Percentiles rank a stretch among this genome's conserved stretches.
phyloP scores from a whole-genome alignment of 2,888 invertebrate species.

The Ptychoptera albimana region DNA sequence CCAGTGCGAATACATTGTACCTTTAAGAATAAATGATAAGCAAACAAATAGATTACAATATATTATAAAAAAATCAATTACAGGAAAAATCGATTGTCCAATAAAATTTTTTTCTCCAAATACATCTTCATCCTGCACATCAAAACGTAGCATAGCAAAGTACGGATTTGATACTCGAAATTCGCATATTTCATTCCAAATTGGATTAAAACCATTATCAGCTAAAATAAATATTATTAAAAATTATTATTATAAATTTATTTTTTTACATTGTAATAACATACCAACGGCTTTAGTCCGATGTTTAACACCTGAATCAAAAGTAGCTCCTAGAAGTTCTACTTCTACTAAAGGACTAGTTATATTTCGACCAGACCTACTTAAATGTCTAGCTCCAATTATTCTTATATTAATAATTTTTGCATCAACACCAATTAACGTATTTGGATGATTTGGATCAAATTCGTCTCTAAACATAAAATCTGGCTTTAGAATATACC shows the following conservation, averaged over 20 bases:
- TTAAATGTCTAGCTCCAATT: constrained; percentile 79
- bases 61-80: constrained; percentile 27
- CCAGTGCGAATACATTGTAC: constrained; percentile 64
- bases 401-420: constrained; percentile 55
- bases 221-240: constrained; percentile 33
- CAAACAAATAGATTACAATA: too few species aligned
- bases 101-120: constrained; percentile 95
- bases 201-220: constrained; percentile 88
- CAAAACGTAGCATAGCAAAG: constrained; percentile 70
- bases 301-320: constrained; percentile 67
- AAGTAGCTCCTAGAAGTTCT: constrained; percentile 77
- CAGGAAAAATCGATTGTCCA: constrained; percentile 87
- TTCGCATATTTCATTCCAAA: constrained; percentile 78
- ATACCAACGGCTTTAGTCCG: constrained; percentile 73
- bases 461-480: constrained; percentile 70
- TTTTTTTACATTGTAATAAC: constrained; percentile 19
- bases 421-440: constrained; percentile 41
- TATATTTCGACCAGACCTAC: constrained; percentile 66
- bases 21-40: constrained; percentile 24
- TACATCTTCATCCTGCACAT: constrained; percentile 90
- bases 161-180: constrained; percentile 70
- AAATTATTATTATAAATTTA: too few species aligned
- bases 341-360: constrained; percentile 85
- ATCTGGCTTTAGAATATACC: constrained; percentile 80
- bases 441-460: constrained; percentile 56